These are phyloP conservation scores for Halcyon chelicuti DNA, from an alignment of 2,797 vertebrate species.

Conservation along the genomic window DNA sequence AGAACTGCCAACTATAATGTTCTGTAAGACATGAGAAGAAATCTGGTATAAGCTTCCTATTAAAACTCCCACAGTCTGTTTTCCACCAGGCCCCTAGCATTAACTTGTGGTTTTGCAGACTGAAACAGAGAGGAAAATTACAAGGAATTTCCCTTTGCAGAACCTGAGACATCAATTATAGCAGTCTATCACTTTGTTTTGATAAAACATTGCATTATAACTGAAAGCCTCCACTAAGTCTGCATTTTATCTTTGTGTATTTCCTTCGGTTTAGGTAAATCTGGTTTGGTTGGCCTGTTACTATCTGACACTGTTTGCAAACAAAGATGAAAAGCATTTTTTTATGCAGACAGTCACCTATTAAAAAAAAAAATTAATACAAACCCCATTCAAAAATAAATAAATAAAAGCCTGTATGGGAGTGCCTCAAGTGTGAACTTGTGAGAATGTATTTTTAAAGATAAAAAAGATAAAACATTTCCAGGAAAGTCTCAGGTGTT, in stretches of 20 bases:
- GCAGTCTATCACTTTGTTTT: neutral
- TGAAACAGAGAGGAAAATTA: neutral
- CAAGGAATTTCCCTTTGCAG: neutral
- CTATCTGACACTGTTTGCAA: neutral
- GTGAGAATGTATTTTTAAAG: neutral
- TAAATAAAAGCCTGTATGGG: neutral
- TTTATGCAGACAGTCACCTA: neutral
- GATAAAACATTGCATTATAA: neutral
- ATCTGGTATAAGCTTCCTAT: neutral
- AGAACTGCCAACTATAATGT: neutral
- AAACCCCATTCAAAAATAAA: neutral
- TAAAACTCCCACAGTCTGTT: neutral
- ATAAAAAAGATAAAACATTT: neutral
- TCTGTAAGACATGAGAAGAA: neutral
- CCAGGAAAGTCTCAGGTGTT: neutral
- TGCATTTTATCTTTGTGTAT: neutral
- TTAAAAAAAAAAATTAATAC: neutral
- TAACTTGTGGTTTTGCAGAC: neutral
- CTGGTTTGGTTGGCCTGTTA: neutral
- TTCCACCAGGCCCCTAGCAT: neutral
- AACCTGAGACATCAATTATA: neutral
- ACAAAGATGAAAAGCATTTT: neutral
- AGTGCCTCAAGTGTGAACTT: neutral
- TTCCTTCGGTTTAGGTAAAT: neutral
- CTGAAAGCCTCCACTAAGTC: neutral